Percentiles rank a stretch among this genome's conserved stretches.
phyloP scores from a whole-genome alignment of 2,113 vertebrate species.

The human (Homo sapiens) region GRCh38 chr14:77199001-77199500 shows the following conservation, averaged over 20 bases:
- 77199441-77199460: background rate
- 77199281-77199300: background rate
- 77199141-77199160: background rate
- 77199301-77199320: background rate
- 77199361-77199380: background rate
- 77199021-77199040: background rate
- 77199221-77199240: background rate
- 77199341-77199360: background rate
- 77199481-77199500: background rate
- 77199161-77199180: background rate
- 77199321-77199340: background rate
- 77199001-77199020: background rate
- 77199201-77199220: background rate
- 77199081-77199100: background rate
- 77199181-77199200: background rate
- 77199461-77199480: background rate
- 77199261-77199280: background rate
- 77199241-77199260: background rate
- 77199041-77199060: background rate
- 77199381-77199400: background rate
- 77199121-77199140: background rate
- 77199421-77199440: background rate
- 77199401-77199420: background rate
- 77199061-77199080: too few species aligned
- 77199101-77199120: background rate